Percentiles rank a stretch among this genome's conserved stretches.
Conservation (phyloP, 2,113 vertebrate genomes). For the Hydrochoerus hydrochaeris region DNA sequence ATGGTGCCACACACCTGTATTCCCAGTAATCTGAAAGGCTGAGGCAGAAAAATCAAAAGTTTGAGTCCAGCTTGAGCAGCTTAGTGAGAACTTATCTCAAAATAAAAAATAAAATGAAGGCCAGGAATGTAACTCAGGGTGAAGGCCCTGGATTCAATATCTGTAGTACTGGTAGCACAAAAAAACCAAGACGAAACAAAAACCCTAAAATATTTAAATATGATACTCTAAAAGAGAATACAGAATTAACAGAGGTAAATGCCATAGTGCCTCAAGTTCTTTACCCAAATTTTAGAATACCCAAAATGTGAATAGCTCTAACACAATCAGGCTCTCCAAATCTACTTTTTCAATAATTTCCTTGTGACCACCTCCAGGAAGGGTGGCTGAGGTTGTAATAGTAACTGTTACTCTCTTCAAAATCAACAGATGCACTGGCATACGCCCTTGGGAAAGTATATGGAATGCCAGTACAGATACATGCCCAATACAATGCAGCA, state of each 20-base stretch:
- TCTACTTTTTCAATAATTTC: neutral
- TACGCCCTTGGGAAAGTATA: neutral
- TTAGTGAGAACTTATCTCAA: neutral
- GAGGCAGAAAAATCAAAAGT: neutral
- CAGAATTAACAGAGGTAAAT: neutral
- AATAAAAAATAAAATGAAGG: neutral
- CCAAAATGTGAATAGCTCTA: neutral
- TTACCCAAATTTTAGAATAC: neutral
- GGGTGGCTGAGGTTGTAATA: neutral
- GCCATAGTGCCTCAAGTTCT: neutral
- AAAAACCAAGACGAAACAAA: neutral
- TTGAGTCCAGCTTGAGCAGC: neutral
- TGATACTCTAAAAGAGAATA: neutral
- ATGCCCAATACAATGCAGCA: neutral
- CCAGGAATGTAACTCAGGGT: neutral
- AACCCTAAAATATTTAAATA: constrained; percentile 17
- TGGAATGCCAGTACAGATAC: neutral
- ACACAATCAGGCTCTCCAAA: neutral
- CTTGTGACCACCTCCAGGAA: neutral
- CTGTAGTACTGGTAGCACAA: neutral
- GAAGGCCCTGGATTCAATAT: neutral
- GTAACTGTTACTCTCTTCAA: neutral
- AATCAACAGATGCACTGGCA: neutral
- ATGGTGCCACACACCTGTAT: neutral
- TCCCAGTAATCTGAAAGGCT: neutral